Evolutionary conservation across 2,888 invertebrate genomes (phyloP).

Genomic region (Andricus curvator): DNA sequence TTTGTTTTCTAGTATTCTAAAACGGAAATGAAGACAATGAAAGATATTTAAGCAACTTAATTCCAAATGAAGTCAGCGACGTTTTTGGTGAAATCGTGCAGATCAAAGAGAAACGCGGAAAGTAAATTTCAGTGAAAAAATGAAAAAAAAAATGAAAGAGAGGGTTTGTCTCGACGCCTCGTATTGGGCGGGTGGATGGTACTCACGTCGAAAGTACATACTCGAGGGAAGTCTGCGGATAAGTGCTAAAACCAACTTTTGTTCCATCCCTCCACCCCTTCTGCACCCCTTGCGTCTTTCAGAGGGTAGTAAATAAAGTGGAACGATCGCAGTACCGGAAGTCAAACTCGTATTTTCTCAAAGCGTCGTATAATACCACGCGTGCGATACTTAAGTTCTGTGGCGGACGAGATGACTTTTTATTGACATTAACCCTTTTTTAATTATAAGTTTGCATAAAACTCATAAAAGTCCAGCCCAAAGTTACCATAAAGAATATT

Average conservation of each 20-base stretch:
- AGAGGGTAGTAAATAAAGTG: conserved; percentile 44
- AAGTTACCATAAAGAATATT: not conserved
- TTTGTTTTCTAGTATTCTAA: too few species aligned
- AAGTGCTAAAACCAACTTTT: conserved; percentile 67
- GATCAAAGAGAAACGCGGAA: conserved; percentile 2
- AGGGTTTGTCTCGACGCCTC: conserved; percentile 38
- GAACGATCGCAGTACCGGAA: conserved; percentile 41
- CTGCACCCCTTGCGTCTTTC: conserved; percentile 6
- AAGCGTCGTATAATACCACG: conserved; percentile 57
- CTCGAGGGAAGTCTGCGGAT: conserved; percentile 56
- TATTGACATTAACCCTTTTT: not conserved
- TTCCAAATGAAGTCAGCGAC: not conserved
- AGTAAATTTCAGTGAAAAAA: conserved; percentile 30
- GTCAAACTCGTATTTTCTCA: conserved; percentile 55
- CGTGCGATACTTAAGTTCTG: conserved; percentile 49
- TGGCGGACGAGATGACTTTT: not conserved
- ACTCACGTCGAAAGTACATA: conserved; percentile 38
- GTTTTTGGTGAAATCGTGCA: conserved; percentile 20
- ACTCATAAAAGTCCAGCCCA: not conserved
- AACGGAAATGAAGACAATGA: not conserved
- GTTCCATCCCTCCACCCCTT: conserved; percentile 47
- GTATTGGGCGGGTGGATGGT: conserved; percentile 39
- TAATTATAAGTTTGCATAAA: not conserved
- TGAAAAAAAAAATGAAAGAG: conserved; percentile 30
- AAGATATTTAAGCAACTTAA: not conserved